These are phyloP conservation scores for Campodea augens DNA, from an alignment of 1,140 invertebrate genomes.

Conservation along the genomic window DNA sequence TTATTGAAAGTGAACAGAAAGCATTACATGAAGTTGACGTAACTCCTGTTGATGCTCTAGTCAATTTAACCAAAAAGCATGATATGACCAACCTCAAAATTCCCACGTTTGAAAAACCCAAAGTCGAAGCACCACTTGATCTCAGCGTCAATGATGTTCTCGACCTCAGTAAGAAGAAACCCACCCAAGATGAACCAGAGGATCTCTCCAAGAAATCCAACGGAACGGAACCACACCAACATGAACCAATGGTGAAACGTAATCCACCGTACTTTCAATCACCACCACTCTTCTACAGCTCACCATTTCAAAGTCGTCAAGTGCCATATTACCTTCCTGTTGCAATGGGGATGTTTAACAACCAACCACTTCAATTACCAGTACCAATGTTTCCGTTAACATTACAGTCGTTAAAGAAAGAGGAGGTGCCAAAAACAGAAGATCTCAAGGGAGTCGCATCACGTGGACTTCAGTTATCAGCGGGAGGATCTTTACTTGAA, in stretches of 20 bases:
- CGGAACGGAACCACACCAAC: not conserved
- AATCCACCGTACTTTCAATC: not conserved
- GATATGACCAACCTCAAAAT: not conserved
- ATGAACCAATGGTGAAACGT: not conserved
- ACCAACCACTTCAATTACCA: not conserved
- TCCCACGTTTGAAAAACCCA: conserved; percentile 3
- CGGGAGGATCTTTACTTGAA: conserved; percentile 36
- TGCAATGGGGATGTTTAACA: not conserved
- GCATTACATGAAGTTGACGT: not conserved
- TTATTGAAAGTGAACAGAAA: too few relatives aligned
- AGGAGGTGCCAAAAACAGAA: not conserved
- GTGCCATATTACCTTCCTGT: conserved; percentile 5
- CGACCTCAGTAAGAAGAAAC: conserved; percentile 66
- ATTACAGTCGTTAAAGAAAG: not conserved
- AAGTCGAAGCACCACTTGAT: conserved; percentile 32
- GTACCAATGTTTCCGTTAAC: not conserved
- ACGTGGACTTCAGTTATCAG: conserved; percentile 40
- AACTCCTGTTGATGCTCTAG: conserved; percentile 13
- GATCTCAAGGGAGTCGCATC: conserved; percentile 43
- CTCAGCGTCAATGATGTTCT: conserved; percentile 59
- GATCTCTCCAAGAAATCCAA: conserved; percentile 12
- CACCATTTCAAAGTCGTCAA: conserved; percentile 9
- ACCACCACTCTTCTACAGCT: conserved; percentile 1
- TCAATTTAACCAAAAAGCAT: conserved; percentile 11
- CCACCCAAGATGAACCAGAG: conserved; percentile 11